Conservation (phyloP, 2,888 invertebrate species). For the Macrophya alboannulata region DNA sequence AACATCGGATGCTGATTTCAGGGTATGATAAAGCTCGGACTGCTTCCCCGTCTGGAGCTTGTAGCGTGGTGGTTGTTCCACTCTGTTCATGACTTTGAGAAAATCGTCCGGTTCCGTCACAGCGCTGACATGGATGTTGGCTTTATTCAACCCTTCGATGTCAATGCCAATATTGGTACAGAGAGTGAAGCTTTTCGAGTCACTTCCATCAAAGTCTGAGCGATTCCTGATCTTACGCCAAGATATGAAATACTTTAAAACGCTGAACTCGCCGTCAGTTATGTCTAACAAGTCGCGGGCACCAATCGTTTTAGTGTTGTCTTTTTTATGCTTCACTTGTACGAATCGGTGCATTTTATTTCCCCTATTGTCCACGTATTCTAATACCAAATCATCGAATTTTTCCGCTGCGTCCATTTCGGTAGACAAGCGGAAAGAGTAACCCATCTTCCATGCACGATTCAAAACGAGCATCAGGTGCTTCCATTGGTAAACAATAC, state of each 20-base stretch:
- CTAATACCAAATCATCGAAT: conserved; percentile 57
- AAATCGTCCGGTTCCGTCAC: background rate
- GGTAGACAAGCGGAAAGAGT: conserved; percentile 53
- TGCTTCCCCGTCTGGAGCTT: background rate
- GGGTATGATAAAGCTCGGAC: background rate
- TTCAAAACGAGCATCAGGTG: conserved; percentile 57
- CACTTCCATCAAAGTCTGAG: background rate
- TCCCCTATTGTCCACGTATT: background rate
- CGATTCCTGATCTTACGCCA: conserved; percentile 3
- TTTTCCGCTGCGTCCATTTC: conserved; percentile 56
- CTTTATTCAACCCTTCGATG: background rate
- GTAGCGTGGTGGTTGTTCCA: conserved; percentile 6
- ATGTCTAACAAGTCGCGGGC: background rate
- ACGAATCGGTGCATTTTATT: background rate
- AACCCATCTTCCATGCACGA: conserved; percentile 41
- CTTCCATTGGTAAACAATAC: conserved; percentile 56
- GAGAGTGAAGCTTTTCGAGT: background rate
- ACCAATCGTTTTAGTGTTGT: background rate
- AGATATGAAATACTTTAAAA: conserved; percentile 14
- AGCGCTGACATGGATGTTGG: background rate
- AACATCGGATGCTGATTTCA: conserved; percentile 22
- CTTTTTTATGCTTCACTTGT: conserved; percentile 1
- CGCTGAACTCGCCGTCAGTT: conserved; percentile 15
- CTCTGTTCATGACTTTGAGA: background rate
- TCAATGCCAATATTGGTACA: conserved; percentile 22